A percentile compares a stretch with the other conserved stretches of the same genome.
Conservation (phyloP, 2,113 vertebrate species). For the Nycticorax nycticorax region DNA sequence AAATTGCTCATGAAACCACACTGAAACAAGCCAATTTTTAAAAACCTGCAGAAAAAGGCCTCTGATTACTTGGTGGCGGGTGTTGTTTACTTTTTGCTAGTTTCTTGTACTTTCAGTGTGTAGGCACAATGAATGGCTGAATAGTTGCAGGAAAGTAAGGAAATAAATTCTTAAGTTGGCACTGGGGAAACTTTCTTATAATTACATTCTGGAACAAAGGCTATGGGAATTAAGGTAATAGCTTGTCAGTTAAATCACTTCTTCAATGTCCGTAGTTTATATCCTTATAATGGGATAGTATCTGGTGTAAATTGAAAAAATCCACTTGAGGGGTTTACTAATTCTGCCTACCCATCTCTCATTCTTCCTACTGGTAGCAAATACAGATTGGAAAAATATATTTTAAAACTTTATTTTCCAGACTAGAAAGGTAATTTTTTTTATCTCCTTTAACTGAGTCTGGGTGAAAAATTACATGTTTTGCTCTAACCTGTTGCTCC, state of each 20-base stretch:
- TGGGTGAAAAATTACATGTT: neutral
- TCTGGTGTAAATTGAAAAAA: neutral
- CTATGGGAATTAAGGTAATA: neutral
- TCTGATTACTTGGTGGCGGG: rapidly evolving
- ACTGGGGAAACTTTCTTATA: neutral
- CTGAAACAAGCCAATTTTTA: neutral
- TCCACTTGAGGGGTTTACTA: neutral
- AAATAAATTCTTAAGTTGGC: neutral
- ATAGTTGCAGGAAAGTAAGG: neutral
- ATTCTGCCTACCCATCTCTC: neutral
- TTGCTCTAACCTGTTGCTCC: neutral
- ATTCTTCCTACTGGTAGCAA: neutral
- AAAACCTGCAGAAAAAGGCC: neutral
- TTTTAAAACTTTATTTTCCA: neutral
- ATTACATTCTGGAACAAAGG: neutral
- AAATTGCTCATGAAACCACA: neutral
- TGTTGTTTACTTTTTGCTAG: neutral
- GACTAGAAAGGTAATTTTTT: too few relatives aligned
- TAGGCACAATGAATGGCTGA: neutral
- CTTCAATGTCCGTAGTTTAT: neutral
- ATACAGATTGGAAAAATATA: neutral
- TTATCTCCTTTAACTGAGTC: neutral
- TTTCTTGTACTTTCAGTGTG: neutral
- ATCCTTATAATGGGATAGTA: neutral
- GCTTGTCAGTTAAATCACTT: neutral